Evolutionary conservation across 2,113 vertebrate species (phyloP), one percentile per base, ranked within the genome.

Genomic region (Emydura subglobosa): DNA sequence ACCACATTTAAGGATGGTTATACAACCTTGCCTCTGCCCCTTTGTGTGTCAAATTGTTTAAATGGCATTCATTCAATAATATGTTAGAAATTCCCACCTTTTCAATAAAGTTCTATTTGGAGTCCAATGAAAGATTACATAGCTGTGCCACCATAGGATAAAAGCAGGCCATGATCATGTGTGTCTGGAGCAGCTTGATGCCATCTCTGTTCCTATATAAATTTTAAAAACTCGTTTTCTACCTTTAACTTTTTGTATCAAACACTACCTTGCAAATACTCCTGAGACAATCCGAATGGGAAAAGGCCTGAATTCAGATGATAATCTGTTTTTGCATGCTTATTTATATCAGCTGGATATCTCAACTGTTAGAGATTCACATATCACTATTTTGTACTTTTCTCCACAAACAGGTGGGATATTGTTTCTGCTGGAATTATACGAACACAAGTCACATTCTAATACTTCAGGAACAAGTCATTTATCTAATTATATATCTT

Each of bases 401-500:
- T 68, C 49, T 61, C n/a, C 3, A 1, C 86, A 81, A 94, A 86
- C 88, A 79, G 87, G 72, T 84, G 3, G 76, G 79, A 91, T 86
- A 90, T 94, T 44, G 91, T 90, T 95, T 83, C 93, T 96, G 68
- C 31, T 96, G 88, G 82, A 96, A 96, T 96, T 96, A 92, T 95
- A 96, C 94, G 82, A 94, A 84, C 53, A 92, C 42, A 96, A 97
- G 90, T 94, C 92, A 91, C 87, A 96, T 93, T 91, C 87, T 97
- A 96, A 94, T 85, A 59, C 87, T 96, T 95, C 88, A 89, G 95
- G 85, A 95, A 96, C 89, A 61, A 96, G 95, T 89, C 87, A 92
- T 93, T 97, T 97, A 96, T 86, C 89, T 97, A 96, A 95, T 97
- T 96, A 96, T 83, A 96, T 92, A 83, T 80, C 84, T 96, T 95